Evolutionary conservation across 2,797 vertebrate genomes (phyloP).

Genomic region (Merluccius polli): DNA sequence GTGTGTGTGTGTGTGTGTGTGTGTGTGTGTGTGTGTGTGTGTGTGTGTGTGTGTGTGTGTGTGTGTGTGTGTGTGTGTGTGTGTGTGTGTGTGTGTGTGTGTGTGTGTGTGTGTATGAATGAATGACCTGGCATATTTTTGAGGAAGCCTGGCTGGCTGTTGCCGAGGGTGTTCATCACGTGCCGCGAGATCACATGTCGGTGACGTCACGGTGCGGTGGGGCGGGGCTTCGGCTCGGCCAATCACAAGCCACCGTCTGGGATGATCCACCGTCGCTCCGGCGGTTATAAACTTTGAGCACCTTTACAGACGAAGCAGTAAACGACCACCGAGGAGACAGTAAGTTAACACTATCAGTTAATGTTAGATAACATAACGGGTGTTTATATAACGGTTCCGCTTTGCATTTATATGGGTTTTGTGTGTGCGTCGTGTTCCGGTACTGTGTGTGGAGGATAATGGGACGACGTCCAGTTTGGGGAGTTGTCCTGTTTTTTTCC

Average conservation of each 20-base stretch:
- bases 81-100: too few species aligned
- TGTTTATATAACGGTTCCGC: too few species aligned
- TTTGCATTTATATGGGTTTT: too few species aligned
- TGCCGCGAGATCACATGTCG: constrained; percentile 54
- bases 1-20: too few species aligned
- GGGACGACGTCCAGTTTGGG: background rate
- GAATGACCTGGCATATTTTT: background rate
- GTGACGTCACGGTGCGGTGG: constrained; percentile 5
- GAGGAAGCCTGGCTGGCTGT: too few species aligned
- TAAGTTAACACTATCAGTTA: constrained; percentile 33
- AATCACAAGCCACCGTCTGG: constrained; percentile 52
- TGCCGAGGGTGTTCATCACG: too few species aligned
- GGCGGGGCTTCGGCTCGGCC: constrained; percentile 35
- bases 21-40: too few species aligned
- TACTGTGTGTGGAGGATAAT: background rate
- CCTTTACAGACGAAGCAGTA: fast-evolving
- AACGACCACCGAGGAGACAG: background rate
- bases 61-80: too few species aligned
- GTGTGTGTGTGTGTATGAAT: too few species aligned
- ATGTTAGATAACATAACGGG: background rate
- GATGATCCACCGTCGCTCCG: background rate
- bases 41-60: too few species aligned
- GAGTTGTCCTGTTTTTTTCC: background rate
- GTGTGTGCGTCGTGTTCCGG: too few species aligned
- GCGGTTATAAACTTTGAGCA: constrained; percentile 61